Conservation (phyloP, 2,113 vertebrate genomes). For the Capreolus pygargus region DNA sequence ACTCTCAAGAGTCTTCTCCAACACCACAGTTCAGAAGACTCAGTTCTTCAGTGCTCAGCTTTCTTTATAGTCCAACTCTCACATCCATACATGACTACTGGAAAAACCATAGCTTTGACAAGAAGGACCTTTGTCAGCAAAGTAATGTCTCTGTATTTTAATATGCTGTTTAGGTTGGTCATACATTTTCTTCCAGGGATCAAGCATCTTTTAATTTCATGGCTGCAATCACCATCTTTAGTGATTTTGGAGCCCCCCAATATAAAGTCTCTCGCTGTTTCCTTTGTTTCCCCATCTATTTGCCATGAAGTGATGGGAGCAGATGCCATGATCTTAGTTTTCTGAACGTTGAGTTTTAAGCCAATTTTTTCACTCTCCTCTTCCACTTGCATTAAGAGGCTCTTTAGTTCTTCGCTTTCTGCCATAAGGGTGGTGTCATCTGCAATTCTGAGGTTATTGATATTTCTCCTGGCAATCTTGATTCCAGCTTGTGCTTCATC, state of each 20-base stretch:
- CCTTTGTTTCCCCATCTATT: neutral
- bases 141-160: neutral
- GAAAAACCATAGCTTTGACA: neutral
- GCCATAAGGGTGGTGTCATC: neutral
- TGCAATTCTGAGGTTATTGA: neutral
- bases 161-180: neutral
- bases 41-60: fast-evolving
- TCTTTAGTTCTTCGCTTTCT: neutral
- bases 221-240: neutral
- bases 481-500: neutral
- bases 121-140: neutral
- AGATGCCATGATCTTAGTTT: neutral
- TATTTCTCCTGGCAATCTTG: no score
- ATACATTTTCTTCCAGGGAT: neutral
- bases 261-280: neutral
- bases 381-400: neutral
- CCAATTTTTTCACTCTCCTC: neutral
- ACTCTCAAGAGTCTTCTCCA: neutral
- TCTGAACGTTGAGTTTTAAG: neutral
- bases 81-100: neutral
- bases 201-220: neutral
- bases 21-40: neutral
- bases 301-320: neutral
- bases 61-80: neutral
- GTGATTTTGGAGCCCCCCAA: neutral